Conservation (phyloP, 2,797 vertebrate genomes). For the Margarornis squamiger region DNA sequence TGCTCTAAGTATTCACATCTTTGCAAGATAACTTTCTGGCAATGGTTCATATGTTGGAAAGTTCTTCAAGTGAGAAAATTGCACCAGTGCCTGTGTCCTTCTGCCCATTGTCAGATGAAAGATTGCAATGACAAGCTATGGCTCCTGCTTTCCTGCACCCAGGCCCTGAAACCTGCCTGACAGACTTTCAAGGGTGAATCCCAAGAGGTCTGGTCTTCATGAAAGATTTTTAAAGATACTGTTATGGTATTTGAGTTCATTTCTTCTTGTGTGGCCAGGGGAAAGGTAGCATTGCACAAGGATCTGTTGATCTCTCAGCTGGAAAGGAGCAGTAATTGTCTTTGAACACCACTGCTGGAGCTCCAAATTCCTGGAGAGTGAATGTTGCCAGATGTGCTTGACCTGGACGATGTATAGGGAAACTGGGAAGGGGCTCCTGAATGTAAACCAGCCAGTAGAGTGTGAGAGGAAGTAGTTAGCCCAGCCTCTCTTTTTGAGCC, state of each 20-base stretch:
- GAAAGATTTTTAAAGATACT: background rate
- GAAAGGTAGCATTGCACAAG: background rate
- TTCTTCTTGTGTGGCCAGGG: background rate
- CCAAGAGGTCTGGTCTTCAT: background rate
- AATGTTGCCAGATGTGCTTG: conserved; percentile 45
- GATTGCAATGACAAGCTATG: background rate
- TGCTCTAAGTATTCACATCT: background rate
- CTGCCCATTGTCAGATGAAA: background rate
- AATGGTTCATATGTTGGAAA: background rate
- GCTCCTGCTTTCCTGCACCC: background rate
- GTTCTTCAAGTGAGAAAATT: background rate
- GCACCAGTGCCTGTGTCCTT: background rate
- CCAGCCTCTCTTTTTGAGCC: background rate
- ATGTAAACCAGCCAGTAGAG: background rate
- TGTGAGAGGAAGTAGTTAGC: conserved; percentile 8
- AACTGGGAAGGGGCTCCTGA: background rate
- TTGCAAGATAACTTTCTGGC: background rate
- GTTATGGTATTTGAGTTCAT: background rate
- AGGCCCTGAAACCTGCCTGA: background rate
- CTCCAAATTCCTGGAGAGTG: background rate
- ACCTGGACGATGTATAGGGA: background rate
- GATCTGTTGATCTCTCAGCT: conserved; percentile 6
- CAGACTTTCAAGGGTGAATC: background rate
- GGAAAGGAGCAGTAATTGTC: background rate
- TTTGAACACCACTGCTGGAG: background rate